Base-by-base conservation (phyloP, 1,140 invertebrate genomes). In the Saxidomus purpurata region DNA sequence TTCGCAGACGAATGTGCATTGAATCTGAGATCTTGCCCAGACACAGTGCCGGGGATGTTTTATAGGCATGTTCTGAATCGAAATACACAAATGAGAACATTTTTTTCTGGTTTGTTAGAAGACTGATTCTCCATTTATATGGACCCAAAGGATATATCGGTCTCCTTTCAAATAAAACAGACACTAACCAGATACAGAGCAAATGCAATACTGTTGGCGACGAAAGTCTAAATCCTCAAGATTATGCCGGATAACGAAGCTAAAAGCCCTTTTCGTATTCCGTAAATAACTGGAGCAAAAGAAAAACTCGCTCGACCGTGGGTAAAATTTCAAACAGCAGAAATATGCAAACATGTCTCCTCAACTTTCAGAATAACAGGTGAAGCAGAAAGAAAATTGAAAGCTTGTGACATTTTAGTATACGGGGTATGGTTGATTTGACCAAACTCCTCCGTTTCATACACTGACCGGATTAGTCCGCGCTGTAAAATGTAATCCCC, bases 191-290 rank as follows among this genome's bases (percentile, higher is more conserved):
- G 43, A 77, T 49, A 49, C 74, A 3, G 43, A 47, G 11, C 28
- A 49, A 49, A 52, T 55, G 34, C 49, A 55, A 79, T 38, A 79
- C 76, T 9, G 47, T 38, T 79, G 76, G 76, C 49, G 76, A 79
- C 76, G 31, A 52, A 19, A 9, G 31, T 79, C 76, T 55, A 52
- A 79, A 79, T 79, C 76, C 47, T 6, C 28, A 59, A 79, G 76
- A 79, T 79, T 79, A 79, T 34, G 25, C 25, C 38, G 47, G 76
- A 79, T 79, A 79, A 79, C 43, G 43, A 22, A 55, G 47, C 49
- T 31, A 49, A 36, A 76, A 25, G 40, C 43, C 71, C 43, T 25
- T 71, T 71, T 71, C 17, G 67, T 71, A 71, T 71, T 71, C 22
- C 38, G 34, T 71, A 71, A 71, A 71, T 38, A 38, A 38, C 4